Evolutionary conservation across 1,140 invertebrate species (phyloP).

Genomic region (Prorops nasuta): DNA sequence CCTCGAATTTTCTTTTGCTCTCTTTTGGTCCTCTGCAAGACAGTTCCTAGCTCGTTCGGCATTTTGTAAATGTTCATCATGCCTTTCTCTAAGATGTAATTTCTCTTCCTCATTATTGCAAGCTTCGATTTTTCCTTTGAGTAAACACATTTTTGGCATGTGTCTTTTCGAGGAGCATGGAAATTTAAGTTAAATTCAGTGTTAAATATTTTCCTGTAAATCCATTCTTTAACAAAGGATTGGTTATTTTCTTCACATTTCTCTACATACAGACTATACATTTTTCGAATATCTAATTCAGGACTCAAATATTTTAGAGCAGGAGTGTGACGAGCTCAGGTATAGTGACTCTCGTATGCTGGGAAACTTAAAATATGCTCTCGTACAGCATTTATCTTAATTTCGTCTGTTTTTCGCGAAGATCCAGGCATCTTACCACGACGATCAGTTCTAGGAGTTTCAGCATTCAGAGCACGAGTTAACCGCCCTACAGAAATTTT

Average conservation of each 20-base stretch:
- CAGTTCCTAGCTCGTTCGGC: slow-evolving; percentile 23
- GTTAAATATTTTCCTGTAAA: slow-evolving; percentile 27
- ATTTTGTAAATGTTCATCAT: slow-evolving; percentile 18
- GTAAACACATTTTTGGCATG: slow-evolving; percentile 19
- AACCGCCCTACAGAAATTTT: slow-evolving; percentile 19
- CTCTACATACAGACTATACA: slow-evolving; percentile 23
- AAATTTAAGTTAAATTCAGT: slow-evolving; percentile 29
- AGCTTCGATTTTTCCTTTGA: slow-evolving; percentile 24
- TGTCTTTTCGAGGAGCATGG: slow-evolving; percentile 27
- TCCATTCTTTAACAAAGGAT: slow-evolving; percentile 20
- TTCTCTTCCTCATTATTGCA: slow-evolving; percentile 22
- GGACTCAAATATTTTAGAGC: slow-evolving; percentile 23
- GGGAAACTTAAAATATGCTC: slow-evolving; percentile 24
- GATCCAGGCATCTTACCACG: slow-evolving; percentile 21
- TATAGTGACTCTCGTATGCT: slow-evolving; percentile 28
- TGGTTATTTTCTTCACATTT: slow-evolving; percentile 24
- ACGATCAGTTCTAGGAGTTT: slow-evolving; percentile 17
- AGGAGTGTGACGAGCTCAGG: slow-evolving; percentile 27
- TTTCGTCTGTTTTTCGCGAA: slow-evolving; percentile 20
- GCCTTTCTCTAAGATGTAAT: slow-evolving; percentile 14
- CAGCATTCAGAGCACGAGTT: slow-evolving; percentile 16
- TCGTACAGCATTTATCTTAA: slow-evolving; percentile 18
- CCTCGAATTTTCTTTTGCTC: slow-evolving; percentile 18
- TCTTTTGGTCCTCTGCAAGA: slow-evolving; percentile 18
- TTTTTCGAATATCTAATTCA: slow-evolving; percentile 25